phyloP scores from a whole-genome alignment of 92 coral and sea anemone species.

The Porites rus region DNA sequence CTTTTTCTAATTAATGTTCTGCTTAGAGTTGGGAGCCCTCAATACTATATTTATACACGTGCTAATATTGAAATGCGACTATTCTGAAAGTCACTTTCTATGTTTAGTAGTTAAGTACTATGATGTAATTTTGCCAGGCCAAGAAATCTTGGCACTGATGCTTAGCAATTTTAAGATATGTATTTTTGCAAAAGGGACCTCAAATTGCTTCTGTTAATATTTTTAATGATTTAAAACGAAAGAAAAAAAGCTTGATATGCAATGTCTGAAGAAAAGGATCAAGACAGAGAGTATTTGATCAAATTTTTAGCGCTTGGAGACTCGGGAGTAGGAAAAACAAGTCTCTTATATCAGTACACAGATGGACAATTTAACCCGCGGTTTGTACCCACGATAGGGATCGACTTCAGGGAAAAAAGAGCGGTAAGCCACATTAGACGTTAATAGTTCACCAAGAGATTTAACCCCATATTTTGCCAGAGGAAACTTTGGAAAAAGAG shows the following conservation, averaged over 20 bases:
- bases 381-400: constrained; percentile 90
- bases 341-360: constrained; percentile 85
- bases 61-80: background rate
- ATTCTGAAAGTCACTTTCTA: constrained; percentile 32
- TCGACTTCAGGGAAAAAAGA: constrained; percentile 88
- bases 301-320: constrained; percentile 88
- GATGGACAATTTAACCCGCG: constrained; percentile 90
- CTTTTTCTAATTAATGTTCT: too few species aligned
- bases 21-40: too few species aligned
- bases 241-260: background rate
- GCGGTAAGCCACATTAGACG: constrained; percentile 60
- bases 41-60: too few species aligned
- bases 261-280: constrained; percentile 76
- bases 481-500: background rate
- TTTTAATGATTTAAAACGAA: constrained; percentile 15
- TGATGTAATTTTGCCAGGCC: constrained; percentile 22
- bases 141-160: constrained; percentile 15
- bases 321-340: constrained; percentile 86
- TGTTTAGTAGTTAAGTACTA: constrained; percentile 29
- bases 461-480: background rate
- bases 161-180: background rate
- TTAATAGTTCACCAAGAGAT: background rate
- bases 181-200: background rate
- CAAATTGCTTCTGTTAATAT: background rate
- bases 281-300: constrained; percentile 72